Percentiles rank a stretch among this genome's conserved stretches.
phyloP scores from a whole-genome alignment of 2,888 invertebrate species.

The Theretra japonica region DNA sequence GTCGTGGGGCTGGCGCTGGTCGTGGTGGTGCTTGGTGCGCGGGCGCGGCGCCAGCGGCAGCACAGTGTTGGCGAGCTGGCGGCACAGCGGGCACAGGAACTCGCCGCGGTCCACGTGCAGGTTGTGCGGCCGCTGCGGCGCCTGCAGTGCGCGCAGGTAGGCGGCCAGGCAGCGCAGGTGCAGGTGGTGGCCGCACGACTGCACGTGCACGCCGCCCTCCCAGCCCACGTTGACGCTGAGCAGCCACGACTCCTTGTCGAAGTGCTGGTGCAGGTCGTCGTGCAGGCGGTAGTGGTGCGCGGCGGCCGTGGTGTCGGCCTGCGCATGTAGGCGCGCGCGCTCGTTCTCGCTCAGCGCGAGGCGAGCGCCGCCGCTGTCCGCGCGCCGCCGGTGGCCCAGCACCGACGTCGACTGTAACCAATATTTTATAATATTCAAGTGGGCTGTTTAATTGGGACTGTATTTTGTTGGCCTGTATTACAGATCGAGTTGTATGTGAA shows the following conservation, averaged over 20 bases:
- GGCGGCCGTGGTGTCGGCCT: conserved; percentile 87
- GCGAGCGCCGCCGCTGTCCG: conserved; percentile 69
- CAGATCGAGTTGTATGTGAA: no score
- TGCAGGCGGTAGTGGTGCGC: conserved; percentile 91
- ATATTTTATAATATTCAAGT: neutral
- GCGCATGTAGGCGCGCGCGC: conserved; percentile 76
- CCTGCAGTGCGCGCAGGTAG: conserved; percentile 93
- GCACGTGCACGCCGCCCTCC: conserved; percentile 96
- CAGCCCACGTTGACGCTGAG: conserved; percentile 90
- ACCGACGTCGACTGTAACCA: conserved; percentile 90
- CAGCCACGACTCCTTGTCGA: conserved; percentile 90
- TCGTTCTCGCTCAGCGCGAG: conserved; percentile 81
- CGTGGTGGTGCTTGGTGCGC: conserved; percentile 87
- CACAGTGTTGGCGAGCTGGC: conserved; percentile 91
- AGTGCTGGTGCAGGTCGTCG: conserved; percentile 90
- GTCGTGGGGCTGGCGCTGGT: conserved; percentile 86
- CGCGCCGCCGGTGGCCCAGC: conserved; percentile 88
- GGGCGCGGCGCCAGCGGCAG: conserved; percentile 91
- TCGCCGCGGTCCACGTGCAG: conserved; percentile 90
- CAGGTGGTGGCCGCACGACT: conserved; percentile 98
- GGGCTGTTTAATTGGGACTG: no score
- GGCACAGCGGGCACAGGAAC: conserved; percentile 97
- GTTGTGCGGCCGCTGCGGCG: conserved; percentile 90
- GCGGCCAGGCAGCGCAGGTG: conserved; percentile 97
- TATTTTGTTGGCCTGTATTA: no score